Base-by-base conservation (phyloP, 2,797 vertebrate genomes). In the Babyrousa celebensis region DNA sequence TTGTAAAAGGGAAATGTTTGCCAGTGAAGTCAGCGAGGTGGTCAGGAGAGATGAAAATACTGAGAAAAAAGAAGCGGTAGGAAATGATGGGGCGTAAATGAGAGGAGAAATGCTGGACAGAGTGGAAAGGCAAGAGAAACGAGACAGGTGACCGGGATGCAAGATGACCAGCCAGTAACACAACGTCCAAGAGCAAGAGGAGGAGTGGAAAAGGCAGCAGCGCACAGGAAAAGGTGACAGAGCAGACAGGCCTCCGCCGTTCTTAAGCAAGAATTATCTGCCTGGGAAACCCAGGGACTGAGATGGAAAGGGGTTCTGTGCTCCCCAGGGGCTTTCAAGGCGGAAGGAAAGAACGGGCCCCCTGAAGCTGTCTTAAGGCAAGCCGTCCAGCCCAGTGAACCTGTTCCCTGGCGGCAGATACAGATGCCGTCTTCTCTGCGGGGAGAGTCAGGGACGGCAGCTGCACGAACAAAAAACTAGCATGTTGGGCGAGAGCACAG, bases 1-100 rank as follows among this genome's bases (percentile, higher is more conserved):
- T 82, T 88, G 68, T 65, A 91, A 80, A 91, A 92, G 29, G 67
- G 27, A 88, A 96, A 58, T 21, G 3, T 72, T 62, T 79, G 20
- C 20, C 43, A 68, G 29, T 8, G 36, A 83, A 63, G 54, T 10
- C 40, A 54, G 17, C 9, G 11, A 83, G 20, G 40, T 16, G 7
- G 11, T 29, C 23, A 54, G 16, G 40, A 29, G n/a, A 62, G 18
- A 65, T 48, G 68, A 85, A 75, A 60, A 80, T 58, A 27, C 17
- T 52, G 58, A 74, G 48, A 18, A 21, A 79, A 71, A 75, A 93
- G 21, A 88, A 84, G 48, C 78, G n/a, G 52, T 17, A 52, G 62
- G 78, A 79, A 92, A 67, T 12, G 21, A 23, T 6, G 23, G n/a
- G 20, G 12, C 87, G 5, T 29, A 17, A 82, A 43, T 54, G 54